phyloP scores from a whole-genome alignment of 2,113 vertebrate genomes.

The Microtus richardsoni region DNA sequence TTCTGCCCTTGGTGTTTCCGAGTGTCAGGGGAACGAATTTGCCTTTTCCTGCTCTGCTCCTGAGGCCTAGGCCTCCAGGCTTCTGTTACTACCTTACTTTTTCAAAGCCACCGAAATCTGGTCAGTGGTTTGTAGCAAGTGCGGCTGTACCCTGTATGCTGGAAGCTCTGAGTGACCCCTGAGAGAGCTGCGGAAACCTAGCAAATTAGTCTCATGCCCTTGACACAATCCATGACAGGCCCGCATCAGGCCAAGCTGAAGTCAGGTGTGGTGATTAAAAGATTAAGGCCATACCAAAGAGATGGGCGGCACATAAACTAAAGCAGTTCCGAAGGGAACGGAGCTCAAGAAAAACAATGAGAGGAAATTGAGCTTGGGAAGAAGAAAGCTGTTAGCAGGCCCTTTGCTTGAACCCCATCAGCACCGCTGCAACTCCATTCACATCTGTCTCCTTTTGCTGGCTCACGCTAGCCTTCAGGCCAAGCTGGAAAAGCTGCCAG shows the following conservation, averaged over 20 bases:
- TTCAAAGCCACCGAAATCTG: conserved; percentile 61
- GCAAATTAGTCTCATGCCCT: conserved; percentile 23
- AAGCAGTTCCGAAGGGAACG: conserved; percentile 23
- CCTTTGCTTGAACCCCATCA: background rate
- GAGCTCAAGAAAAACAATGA: background rate
- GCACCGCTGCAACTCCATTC: background rate
- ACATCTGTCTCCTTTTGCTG: background rate
- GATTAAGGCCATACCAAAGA: conserved; percentile 14
- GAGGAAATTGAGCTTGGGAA: background rate
- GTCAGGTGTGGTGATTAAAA: conserved; percentile 35
- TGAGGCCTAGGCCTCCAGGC: background rate
- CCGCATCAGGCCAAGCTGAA: background rate
- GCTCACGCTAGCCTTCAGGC: background rate
- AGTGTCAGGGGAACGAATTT: conserved; percentile 25
- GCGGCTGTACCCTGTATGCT: background rate
- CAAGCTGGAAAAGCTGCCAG: background rate
- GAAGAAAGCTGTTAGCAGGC: background rate
- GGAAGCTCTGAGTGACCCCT: background rate
- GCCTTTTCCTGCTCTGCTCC: conserved; percentile 40
- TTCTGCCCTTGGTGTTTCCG: conserved; percentile 21
- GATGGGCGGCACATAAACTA: background rate
- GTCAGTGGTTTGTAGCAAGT: conserved; percentile 52
- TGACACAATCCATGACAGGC: background rate
- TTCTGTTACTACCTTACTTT: conserved; percentile 45
- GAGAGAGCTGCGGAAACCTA: conserved; percentile 17